Percentiles rank a stretch among this genome's conserved stretches.
phyloP scores from a whole-genome alignment of 2,888 invertebrate genomes.

The Apodemia zela region DNA sequence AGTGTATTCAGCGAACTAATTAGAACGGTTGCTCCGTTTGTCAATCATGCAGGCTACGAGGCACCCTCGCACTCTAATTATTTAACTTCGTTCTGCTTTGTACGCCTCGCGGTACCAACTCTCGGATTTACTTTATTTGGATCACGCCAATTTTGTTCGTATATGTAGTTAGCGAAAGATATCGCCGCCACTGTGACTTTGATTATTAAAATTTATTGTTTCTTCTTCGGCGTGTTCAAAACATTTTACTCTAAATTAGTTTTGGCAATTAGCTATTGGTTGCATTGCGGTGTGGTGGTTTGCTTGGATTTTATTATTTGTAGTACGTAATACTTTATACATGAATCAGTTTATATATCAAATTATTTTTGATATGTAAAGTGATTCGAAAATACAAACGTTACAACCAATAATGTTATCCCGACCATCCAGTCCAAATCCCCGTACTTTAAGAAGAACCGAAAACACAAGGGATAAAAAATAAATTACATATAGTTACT shows the following conservation, averaged over 20 bases:
- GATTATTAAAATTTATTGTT: background rate
- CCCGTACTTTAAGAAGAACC: no score
- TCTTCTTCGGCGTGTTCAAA: background rate
- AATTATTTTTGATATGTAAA: no score
- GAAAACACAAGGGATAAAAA: no score
- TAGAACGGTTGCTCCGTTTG: slow-evolving; percentile 61
- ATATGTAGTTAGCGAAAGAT: slow-evolving; percentile 28
- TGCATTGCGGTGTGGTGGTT: no score
- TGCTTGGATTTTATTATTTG: no score
- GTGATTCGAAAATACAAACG: no score
- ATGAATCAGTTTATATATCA: no score
- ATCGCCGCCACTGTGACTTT: background rate
- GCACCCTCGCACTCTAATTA: slow-evolving; percentile 44
- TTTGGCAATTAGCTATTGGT: background rate
- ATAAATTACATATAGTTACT: no score
- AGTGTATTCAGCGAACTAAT: slow-evolving; percentile 66
- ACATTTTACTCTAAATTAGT: background rate
- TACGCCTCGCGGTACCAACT: slow-evolving; percentile 35
- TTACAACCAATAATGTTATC: no score
- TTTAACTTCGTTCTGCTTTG: slow-evolving; percentile 49
- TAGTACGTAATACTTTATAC: no score
- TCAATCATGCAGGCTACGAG: slow-evolving; percentile 56
- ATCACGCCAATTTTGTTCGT: slow-evolving; percentile 39
- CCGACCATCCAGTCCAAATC: no score
- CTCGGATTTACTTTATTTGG: slow-evolving; percentile 47